A percentile compares a stretch with the other conserved stretches of the same genome.
These are phyloP conservation scores for Adelphocoris suturalis DNA, from an alignment of 2,888 invertebrate genomes.

Conservation along the genomic window DNA sequence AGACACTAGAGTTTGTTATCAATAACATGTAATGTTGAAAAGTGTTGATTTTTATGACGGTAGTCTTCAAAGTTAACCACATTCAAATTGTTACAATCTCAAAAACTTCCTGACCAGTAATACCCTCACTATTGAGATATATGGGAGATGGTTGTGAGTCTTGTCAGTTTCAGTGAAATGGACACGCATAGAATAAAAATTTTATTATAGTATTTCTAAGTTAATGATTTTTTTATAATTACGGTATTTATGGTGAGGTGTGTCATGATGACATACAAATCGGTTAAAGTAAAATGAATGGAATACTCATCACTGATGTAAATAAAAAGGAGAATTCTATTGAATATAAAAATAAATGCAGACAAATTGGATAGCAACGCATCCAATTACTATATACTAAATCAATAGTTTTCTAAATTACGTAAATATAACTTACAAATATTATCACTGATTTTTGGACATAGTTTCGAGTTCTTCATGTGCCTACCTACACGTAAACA, in stretches of 20 bases:
- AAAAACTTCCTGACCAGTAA: too few relatives aligned
- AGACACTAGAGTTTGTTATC: too few relatives aligned
- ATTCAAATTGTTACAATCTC: too few relatives aligned
- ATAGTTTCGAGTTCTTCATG: neutral
- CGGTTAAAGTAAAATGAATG: neutral
- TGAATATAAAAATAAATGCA: neutral
- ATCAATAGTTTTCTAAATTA: conserved; percentile 2
- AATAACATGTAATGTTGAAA: too few relatives aligned
- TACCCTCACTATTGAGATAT: too few relatives aligned
- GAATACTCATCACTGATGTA: neutral
- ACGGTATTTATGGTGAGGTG: conserved; percentile 6
- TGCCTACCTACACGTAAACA: too few relatives aligned
- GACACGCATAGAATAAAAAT: too few relatives aligned
- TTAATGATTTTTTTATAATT: neutral
- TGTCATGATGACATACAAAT: neutral
- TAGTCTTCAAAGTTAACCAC: too few relatives aligned
- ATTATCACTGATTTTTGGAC: conserved; percentile 39
- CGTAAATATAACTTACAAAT: conserved; percentile 11
- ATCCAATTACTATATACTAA: neutral
- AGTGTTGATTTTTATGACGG: too few relatives aligned
- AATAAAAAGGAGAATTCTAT: neutral
- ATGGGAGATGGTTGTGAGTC: too few relatives aligned
- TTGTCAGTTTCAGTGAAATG: too few relatives aligned
- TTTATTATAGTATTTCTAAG: neutral
- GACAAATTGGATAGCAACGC: neutral